Evolutionary conservation across 2,888 invertebrate genomes (phyloP).

Genomic region (Noctua janthina): DNA sequence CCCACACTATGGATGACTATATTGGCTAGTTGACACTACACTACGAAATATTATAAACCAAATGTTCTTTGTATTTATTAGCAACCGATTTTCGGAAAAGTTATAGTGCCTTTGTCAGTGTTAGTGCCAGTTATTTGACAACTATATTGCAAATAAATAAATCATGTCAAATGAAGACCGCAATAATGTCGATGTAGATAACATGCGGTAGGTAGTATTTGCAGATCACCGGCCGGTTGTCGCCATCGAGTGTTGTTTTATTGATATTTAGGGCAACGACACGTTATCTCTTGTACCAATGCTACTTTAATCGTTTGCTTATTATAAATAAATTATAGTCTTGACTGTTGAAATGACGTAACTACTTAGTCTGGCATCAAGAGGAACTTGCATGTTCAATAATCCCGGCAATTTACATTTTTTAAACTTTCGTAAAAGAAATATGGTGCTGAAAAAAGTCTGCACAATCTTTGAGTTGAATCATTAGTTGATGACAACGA

Average conservation of each 20-base stretch:
- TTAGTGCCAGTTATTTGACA: background rate
- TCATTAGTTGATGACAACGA: too few relatives aligned
- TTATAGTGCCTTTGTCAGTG: background rate
- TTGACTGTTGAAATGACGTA: constrained; percentile 8
- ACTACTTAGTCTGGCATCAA: background rate
- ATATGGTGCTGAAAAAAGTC: background rate
- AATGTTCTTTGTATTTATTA: background rate
- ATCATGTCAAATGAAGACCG: constrained; percentile 30
- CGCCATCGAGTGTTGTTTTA: constrained; percentile 38
- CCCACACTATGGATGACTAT: background rate
- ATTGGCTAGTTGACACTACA: background rate
- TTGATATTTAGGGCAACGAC: constrained; percentile 67
- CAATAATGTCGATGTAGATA: constrained; percentile 33
- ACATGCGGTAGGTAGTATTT: constrained; percentile 3
- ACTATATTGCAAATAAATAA: constrained; percentile 28
- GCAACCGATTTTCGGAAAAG: background rate
- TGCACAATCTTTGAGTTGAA: too few relatives aligned
- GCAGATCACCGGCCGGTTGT: background rate
- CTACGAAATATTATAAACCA: background rate
- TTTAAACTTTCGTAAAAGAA: background rate
- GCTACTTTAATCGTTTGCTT: constrained; percentile 23
- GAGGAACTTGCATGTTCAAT: background rate
- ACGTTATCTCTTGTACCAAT: constrained; percentile 65
- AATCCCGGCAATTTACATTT: background rate
- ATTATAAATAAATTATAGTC: constrained; percentile 13